phyloP scores from a whole-genome alignment of 2,113 vertebrate genomes.

The Climacteris rufus region DNA sequence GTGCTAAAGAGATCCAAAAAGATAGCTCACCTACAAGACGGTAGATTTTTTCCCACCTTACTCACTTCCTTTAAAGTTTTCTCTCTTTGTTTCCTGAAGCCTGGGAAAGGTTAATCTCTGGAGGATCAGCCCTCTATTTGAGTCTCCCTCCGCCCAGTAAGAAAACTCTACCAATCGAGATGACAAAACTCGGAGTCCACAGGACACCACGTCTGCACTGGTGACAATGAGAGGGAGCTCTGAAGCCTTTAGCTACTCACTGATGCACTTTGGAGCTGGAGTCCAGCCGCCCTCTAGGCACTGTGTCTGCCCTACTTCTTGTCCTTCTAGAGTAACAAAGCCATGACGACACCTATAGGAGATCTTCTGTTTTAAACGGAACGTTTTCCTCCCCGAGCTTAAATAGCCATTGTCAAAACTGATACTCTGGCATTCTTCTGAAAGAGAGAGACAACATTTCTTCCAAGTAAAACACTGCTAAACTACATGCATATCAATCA shows the following conservation, averaged over 20 bases:
- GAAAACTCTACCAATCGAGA: neutral
- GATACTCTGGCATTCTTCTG: neutral
- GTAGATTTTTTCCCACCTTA: neutral
- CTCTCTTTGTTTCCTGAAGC: neutral
- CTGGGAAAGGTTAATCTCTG: neutral
- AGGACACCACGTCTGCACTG: neutral
- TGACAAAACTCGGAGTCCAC: neutral
- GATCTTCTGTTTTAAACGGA: neutral
- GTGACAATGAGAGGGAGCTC: neutral
- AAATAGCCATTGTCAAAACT: conserved; percentile 7
- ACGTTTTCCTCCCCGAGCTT: rapidly evolving
- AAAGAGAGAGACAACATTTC: neutral
- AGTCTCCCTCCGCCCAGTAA: neutral
- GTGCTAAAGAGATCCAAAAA: neutral
- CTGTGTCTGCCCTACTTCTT: neutral
- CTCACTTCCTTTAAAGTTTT: neutral
- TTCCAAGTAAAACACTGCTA: neutral
- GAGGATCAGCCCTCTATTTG: neutral
- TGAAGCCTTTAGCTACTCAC: conserved; percentile 50
- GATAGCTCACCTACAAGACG: neutral
- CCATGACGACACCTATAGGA: neutral
- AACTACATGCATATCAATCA: neutral
- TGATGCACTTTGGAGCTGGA: conserved; percentile 51
- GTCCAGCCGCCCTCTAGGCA: conserved; percentile 55
- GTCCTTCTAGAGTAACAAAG: conserved; percentile 49